A percentile compares a stretch with the other conserved stretches of the same genome.
Conservation (phyloP, 2,888 invertebrate genomes). For the Lysandra coridon region DNA sequence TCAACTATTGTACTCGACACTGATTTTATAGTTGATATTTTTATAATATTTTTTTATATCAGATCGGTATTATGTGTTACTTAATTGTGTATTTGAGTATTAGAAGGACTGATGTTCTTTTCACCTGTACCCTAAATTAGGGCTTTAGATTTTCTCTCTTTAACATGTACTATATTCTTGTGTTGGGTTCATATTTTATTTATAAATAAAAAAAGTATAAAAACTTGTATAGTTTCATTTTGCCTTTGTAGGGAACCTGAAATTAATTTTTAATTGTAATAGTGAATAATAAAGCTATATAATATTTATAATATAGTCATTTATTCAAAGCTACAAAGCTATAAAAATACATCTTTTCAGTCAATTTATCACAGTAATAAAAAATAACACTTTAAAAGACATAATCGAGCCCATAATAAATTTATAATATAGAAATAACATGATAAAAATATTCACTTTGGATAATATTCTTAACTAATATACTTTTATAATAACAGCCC, state of each 20-base stretch:
- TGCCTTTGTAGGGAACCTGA: neutral
- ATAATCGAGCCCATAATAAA: slow-evolving; percentile 17
- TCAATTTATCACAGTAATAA: slow-evolving; percentile 69
- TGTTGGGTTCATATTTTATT: slow-evolving; percentile 76
- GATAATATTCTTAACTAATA: slow-evolving; percentile 33
- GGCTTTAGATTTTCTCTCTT: slow-evolving; percentile 73
- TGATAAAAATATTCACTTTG: slow-evolving; percentile 36
- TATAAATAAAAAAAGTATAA: slow-evolving; percentile 76
- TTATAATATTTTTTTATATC: slow-evolving; percentile 32
- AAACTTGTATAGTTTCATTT: slow-evolving; percentile 45
- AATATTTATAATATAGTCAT: slow-evolving; percentile 7
- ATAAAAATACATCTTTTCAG: slow-evolving; percentile 63
- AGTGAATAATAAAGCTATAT: neutral
- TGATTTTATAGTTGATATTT: slow-evolving; percentile 30
- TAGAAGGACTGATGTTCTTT: slow-evolving; percentile 78
- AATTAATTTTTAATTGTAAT: neutral
- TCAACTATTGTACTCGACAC: slow-evolving; percentile 9
- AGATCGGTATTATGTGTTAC: slow-evolving; percentile 42
- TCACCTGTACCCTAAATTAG: slow-evolving; percentile 80
- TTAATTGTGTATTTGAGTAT: slow-evolving; percentile 64
- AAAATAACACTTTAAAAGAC: slow-evolving; percentile 31
- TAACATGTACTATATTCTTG: slow-evolving; percentile 64
- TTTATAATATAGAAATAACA: slow-evolving; percentile 19
- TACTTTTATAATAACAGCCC: neutral
- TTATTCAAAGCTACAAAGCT: slow-evolving; percentile 44